Percentiles rank a stretch among this genome's conserved stretches.
Evolutionary conservation across 2,888 invertebrate species (phyloP).

Genomic region (Tethea ocularis): DNA sequence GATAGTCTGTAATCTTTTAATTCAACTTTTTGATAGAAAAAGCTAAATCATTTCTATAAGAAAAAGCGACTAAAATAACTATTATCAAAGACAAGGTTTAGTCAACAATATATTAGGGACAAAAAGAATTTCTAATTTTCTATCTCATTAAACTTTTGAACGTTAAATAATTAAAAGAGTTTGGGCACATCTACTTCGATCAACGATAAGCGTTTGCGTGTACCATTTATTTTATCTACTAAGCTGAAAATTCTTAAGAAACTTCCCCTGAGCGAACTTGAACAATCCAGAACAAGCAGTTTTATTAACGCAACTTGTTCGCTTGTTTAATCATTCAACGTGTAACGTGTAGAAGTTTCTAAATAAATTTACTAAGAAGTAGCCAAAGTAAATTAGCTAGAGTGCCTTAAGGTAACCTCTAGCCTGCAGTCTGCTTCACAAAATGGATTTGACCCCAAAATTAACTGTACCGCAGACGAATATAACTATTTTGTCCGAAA

Average conservation of each 20-base stretch:
- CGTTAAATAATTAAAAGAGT: constrained; percentile 12
- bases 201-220: constrained; percentile 33
- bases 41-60: not conserved
- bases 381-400: constrained; percentile 46
- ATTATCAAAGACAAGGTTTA: not conserved
- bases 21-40: not conserved
- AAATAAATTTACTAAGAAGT: constrained; percentile 52
- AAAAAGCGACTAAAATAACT: not conserved
- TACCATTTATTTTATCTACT: constrained; percentile 39
- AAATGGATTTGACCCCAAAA: constrained; percentile 24
- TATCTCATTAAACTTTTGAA: constrained; percentile 14
- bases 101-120: constrained; percentile 9
- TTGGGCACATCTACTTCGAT: constrained; percentile 16
- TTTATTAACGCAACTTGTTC: constrained; percentile 53
- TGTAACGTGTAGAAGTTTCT: constrained; percentile 52
- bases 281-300: constrained; percentile 52
- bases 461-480: constrained; percentile 18
- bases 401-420: constrained; percentile 45
- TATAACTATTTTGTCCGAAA: constrained; percentile 23
- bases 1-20: not conserved
- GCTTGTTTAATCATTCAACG: constrained; percentile 55
- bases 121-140: constrained; percentile 15
- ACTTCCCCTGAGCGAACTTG: constrained; percentile 31
- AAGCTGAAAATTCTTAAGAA: constrained; percentile 43
- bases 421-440: constrained; percentile 23